These are phyloP conservation scores for Sclerurus mexicanus DNA, from an alignment of 2,113 vertebrate species.

Conservation along the genomic window DNA sequence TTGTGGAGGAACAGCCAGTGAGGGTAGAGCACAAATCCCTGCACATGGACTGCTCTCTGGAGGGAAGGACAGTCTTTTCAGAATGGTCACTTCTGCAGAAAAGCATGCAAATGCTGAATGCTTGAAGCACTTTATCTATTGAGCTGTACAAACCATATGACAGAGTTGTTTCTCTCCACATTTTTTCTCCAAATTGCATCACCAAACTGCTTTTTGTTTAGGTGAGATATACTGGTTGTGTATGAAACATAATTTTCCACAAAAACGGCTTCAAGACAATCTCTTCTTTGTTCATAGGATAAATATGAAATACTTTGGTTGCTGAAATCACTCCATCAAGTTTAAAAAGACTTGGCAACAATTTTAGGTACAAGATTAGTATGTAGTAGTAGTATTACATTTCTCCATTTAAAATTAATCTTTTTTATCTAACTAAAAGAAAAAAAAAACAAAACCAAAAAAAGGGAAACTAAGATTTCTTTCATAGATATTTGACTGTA, in stretches of 20 bases:
- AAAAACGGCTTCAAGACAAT: not conserved
- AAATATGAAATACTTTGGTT: not conserved
- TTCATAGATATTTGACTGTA: not conserved
- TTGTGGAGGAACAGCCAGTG: not conserved
- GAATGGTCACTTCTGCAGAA: not conserved
- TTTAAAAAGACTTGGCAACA: not conserved
- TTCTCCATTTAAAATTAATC: not conserved
- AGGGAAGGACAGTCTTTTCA: not conserved
- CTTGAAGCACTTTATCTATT: not conserved
- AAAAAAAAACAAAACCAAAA: not conserved
- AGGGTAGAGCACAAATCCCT: not conserved
- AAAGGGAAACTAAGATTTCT: not conserved
- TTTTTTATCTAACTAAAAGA: not conserved
- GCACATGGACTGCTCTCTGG: rapidly evolving
- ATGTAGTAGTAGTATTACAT: not conserved
- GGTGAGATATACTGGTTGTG: not conserved
- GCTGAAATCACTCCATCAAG: not conserved
- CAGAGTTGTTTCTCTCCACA: not conserved
- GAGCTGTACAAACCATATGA: not conserved
- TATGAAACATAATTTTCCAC: not conserved
- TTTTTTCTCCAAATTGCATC: not conserved
- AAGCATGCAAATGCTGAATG: not conserved
- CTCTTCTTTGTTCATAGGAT: not conserved
- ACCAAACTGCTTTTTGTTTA: not conserved
- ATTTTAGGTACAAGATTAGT: not conserved